Percentiles rank a stretch among this genome's conserved stretches.
Evolutionary conservation across 2,797 vertebrate genomes (phyloP).

Genomic region (Danio tinwini): DNA sequence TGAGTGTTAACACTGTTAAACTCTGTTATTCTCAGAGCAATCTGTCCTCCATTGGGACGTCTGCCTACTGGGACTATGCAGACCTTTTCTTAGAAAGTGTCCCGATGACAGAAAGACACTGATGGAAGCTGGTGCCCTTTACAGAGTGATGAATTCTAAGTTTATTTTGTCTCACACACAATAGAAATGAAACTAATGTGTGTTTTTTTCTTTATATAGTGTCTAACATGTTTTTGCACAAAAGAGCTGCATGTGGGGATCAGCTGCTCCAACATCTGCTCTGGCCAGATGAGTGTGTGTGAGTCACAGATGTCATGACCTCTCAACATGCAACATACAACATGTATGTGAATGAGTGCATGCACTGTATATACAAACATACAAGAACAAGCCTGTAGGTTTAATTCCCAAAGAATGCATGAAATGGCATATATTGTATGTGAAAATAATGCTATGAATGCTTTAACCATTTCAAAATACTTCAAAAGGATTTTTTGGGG

Average conservation of each 20-base stretch:
- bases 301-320: conserved; percentile 26
- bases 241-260: conserved; percentile 48
- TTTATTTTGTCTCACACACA: conserved; percentile 9
- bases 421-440: too few relatives aligned
- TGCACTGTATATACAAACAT: not conserved
- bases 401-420: too few relatives aligned
- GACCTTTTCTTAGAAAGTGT: conserved; percentile 55
- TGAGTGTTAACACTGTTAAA: conserved; percentile 46
- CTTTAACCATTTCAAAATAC: too few relatives aligned
- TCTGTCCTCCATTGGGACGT: conserved; percentile 17
- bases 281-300: conserved; percentile 38
- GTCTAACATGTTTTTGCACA: conserved; percentile 16
- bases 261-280: conserved; percentile 55
- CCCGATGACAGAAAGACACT: conserved; percentile 39
- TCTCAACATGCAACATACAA: conserved; percentile 28
- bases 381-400: not conserved
- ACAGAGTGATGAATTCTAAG: conserved; percentile 12
- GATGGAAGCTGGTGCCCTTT: conserved; percentile 40
- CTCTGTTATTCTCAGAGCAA: conserved; percentile 31
- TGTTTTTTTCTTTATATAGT: not conserved
- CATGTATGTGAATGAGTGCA: not conserved
- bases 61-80: conserved; percentile 24
- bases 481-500: too few relatives aligned
- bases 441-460: too few relatives aligned
- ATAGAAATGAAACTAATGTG: not conserved